Base-by-base conservation (phyloP, 2,113 vertebrate genomes). In the Neogobius melanostomus region DNA sequence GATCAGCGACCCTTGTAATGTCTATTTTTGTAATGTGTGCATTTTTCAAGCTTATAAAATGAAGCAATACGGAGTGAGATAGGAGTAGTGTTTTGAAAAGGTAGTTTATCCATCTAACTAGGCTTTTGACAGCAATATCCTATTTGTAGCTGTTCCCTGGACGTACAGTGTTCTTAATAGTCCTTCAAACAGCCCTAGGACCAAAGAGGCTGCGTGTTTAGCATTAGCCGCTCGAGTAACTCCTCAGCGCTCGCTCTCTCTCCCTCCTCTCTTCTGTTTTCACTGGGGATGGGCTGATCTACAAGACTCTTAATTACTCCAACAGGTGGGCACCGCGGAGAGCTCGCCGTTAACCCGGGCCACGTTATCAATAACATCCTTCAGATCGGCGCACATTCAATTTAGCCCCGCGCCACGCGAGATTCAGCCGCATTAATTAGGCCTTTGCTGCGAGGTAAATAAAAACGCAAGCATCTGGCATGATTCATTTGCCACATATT, bases 341-440 rank as follows among this genome's bases (percentile, higher is more conserved):
- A 86, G 86, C 71, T 78, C 75, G 71, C 82, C 69, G 84, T 89
- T 91, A 89, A 88, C 85, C 85, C 85, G 87, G 81, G 74, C 76
- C 75, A n/a, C 68, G 84, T 90, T 88, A 85, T 89, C 83, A 89
- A 91, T 89, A 91, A 83, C 74, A 66, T 74, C 87, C 78, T 75
- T 84, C 59, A 68, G 82, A 87, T 88, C 81, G 79, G 67, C 64
- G 50, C 69, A 76, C 83, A 90, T 89, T 88, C 81, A 86, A 91
- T 91, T 90, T 84, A 69, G 82, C 57, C 74, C 78, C 86, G 75
- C 81, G 76, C 73, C 86, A 73, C 81, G 76, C 70, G 74, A 85
- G 79, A 85, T 90, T 88, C 87, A 84, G 74, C 82, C 50, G 68
- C 86, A 88, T 90, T 91, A 91, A 91, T 88, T 87, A 87, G 73